phyloP scores from a whole-genome alignment of 2,888 invertebrate species.

The Archips crataeganus region DNA sequence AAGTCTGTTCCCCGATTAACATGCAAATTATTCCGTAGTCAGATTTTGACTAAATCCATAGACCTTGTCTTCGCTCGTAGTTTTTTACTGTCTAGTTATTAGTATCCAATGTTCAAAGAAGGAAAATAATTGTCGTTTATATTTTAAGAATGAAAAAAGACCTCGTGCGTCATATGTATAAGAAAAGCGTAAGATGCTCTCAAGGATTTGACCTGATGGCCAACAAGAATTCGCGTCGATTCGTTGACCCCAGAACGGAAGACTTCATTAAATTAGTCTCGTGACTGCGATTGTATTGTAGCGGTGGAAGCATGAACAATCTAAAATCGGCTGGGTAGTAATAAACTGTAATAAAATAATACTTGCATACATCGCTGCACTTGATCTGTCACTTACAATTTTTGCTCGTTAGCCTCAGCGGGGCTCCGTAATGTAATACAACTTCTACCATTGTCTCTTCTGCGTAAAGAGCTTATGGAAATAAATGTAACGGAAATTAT shows the following conservation, averaged over 20 bases:
- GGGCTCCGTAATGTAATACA: neutral
- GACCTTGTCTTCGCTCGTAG: neutral
- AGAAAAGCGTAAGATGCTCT: neutral
- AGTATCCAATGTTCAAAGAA: neutral
- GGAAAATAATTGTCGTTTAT: neutral
- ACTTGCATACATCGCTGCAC: neutral
- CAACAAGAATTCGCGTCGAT: constrained; percentile 16
- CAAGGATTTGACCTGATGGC: constrained; percentile 6
- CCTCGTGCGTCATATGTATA: neutral
- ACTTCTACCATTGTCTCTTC: neutral
- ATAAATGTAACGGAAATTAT: constrained; percentile 20
- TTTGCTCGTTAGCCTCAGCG: neutral
- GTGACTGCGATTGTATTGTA: constrained; percentile 39
- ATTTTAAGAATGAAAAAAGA: neutral
- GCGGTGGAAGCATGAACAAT: constrained; percentile 36
- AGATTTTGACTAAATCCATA: neutral
- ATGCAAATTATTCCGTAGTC: neutral
- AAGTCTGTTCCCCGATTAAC: neutral
- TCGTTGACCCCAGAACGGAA: constrained; percentile 38
- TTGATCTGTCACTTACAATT: neutral
- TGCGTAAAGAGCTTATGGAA: neutral
- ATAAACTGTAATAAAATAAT: constrained; percentile 35
- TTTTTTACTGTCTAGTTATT: neutral
- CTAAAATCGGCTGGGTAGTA: constrained; percentile 37
- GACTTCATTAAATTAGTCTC: constrained; percentile 40